Conservation (phyloP, 2,797 vertebrate genomes). For the Iguana delicatissima region DNA sequence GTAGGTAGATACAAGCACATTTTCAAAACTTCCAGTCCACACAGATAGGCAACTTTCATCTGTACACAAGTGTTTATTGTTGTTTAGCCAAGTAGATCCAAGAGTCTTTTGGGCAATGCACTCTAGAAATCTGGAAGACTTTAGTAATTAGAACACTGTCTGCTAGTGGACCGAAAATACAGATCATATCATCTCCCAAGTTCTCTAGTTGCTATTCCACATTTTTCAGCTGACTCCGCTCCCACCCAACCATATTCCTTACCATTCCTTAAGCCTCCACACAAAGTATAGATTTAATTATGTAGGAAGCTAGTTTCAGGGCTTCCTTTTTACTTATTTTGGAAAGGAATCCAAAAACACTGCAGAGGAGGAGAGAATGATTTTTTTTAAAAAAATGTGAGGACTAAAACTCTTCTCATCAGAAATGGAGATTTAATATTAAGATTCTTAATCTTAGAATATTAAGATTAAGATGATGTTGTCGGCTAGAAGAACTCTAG, state of each 20-base stretch:
- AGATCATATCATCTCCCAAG: neutral
- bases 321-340: neutral
- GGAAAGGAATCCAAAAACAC: neutral
- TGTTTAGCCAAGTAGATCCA: neutral
- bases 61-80: neutral
- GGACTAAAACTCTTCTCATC: neutral
- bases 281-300: neutral
- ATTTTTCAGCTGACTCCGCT: neutral
- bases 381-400: neutral
- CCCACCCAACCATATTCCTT: neutral
- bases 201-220: neutral
- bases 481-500: neutral
- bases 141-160: neutral
- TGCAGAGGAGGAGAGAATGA: neutral
- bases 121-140: slow-evolving; percentile 12
- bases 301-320: neutral
- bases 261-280: neutral
- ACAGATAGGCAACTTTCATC: neutral
- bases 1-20: neutral
- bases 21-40: neutral
- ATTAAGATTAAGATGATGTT: neutral
- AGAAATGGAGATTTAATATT: neutral
- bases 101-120: neutral
- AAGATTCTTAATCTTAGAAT: neutral
- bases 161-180: neutral